Base-by-base conservation (phyloP, 92 coral and sea anemone genomes). In the Galaxea fascicularis region DNA sequence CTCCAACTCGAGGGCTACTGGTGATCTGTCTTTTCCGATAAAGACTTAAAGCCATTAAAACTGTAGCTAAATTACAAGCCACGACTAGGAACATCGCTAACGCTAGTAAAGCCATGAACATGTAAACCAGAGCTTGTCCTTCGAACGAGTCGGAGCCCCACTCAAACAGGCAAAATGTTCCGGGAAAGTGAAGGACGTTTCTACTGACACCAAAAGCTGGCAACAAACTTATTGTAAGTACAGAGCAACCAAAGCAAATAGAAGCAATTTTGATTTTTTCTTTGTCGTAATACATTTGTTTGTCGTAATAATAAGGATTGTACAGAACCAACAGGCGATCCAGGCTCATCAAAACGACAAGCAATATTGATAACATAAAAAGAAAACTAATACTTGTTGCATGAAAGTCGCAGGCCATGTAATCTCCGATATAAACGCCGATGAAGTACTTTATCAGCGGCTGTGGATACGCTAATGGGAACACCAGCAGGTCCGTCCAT, bases 161-260 rank as follows among this genome's bases (percentile, higher is more conserved):
- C 79, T 96, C 95, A 66, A 96, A 94, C 71, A 93, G 77, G 85
- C 99, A 96, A 86, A 96, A 94, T 27, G 99, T 96, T 35, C 98
- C 96, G 2, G 99, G 99, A 74, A 95, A 96, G 54, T 96, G 98
- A 1, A 95, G 87, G 15, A 95, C 98, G 51, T 95, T 91, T 20
- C 93, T 73, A 15, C 98, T 95, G 41, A 95, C 92, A 0, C 99
- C 99, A 76, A 96, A 91, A 24, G 94, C 91, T 7, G 99, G 99
- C 41, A 96, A 62, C 67, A 96, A 80, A 24, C 97, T 90, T 27
- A 95, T 46, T 1, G 96, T 87, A 17, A 94, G 77, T 7, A 94
- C 90, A 13, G 93, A 87, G 31, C 85, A 74, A 7, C 93, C 94
- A 4, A 96, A 77, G 10, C 93, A 91, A 63, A 89, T 87, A 6